These are phyloP conservation scores for Remorina albescens DNA, from an alignment of 2,797 vertebrate species.

Conservation along the genomic window DNA sequence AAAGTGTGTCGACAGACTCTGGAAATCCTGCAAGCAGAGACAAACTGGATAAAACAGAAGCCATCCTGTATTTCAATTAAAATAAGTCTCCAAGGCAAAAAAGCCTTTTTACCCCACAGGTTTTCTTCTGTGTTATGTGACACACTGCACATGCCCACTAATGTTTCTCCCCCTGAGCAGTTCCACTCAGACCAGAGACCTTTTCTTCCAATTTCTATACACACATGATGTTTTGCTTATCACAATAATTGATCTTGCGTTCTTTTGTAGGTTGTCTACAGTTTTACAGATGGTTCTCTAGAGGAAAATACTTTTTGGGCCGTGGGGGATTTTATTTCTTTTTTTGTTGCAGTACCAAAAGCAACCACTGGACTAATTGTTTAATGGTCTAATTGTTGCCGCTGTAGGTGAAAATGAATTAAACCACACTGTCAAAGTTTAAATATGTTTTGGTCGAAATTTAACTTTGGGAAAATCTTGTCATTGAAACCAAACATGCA, in stretches of 20 bases:
- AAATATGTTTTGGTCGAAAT: not conserved
- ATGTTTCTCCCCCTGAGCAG: not conserved
- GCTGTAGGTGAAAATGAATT: not conserved
- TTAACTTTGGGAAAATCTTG: not conserved
- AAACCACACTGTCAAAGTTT: not conserved
- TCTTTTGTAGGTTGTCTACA: not conserved
- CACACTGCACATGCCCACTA: too few relatives aligned
- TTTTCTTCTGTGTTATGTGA: not conserved
- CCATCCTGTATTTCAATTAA: not conserved
- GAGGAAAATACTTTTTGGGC: not conserved
- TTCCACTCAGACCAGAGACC: not conserved
- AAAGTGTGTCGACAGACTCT: too few relatives aligned
- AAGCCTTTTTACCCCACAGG: not conserved
- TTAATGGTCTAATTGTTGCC: not conserved
- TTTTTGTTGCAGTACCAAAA: not conserved
- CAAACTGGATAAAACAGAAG: not conserved
- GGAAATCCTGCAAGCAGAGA: constrained; percentile 1
- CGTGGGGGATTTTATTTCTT: too few relatives aligned
- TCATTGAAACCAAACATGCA: constrained; percentile 48
- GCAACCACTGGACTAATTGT: not conserved
- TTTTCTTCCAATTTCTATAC: not conserved
- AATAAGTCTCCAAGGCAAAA: not conserved
- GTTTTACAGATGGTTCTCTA: not conserved
- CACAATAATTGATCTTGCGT: not conserved
- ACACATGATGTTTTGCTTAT: not conserved